These are phyloP conservation scores for Caenorhabditis macrosperma DNA, from an alignment of 2,888 invertebrate genomes.

Conservation along the genomic window DNA sequence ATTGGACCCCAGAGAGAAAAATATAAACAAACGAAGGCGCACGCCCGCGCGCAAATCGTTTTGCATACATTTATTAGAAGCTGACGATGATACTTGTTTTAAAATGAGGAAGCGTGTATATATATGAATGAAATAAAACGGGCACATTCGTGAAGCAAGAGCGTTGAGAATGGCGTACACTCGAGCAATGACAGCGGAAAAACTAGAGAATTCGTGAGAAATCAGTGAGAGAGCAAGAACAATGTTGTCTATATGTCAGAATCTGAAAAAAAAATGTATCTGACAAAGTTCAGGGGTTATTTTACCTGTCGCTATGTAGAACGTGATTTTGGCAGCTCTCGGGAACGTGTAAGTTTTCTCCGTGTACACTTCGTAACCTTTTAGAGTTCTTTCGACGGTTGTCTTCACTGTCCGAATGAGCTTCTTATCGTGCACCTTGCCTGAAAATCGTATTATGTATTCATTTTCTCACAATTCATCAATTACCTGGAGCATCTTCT, in stretches of 20 bases:
- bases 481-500: background rate
- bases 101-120: background rate
- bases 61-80: constrained; percentile 19
- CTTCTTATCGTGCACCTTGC: background rate
- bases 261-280: background rate
- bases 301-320: constrained; percentile 13
- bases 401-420: too few species aligned
- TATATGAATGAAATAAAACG: too few species aligned
- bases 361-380: constrained; percentile 7
- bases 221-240: background rate
- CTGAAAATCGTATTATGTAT: background rate
- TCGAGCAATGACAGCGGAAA: too few species aligned
- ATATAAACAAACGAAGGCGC: background rate
- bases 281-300: too few species aligned
- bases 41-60: background rate
- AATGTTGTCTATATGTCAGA: background rate
- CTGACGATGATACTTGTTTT: background rate
- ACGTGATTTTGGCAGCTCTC: constrained; percentile 6
- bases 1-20: constrained; percentile 2
- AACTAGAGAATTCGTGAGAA: too few species aligned
- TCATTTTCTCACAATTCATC: background rate
- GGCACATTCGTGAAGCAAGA: too few species aligned
- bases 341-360: constrained; percentile 20
- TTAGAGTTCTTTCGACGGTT: background rate
- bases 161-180: too few species aligned